Conservation (phyloP, 2,797 vertebrate species). For the Chromis chromis region DNA sequence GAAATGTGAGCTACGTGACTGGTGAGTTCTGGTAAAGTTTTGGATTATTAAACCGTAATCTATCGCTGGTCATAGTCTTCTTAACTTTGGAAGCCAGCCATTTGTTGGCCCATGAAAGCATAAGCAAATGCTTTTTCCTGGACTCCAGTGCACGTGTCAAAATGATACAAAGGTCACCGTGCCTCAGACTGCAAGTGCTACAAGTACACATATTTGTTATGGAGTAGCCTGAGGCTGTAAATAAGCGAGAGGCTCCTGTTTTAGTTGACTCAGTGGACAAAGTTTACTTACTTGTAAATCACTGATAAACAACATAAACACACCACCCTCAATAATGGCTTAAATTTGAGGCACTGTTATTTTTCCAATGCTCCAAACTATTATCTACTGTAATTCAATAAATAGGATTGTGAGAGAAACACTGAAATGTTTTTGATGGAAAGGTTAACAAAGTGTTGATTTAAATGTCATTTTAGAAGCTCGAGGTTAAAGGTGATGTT, state of each 20-base stretch:
- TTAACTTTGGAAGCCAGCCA: conserved; percentile 25
- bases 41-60: conserved; percentile 6
- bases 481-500: background rate
- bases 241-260: background rate
- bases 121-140: conserved; percentile 23
- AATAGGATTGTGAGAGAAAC: background rate
- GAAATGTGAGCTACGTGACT: conserved; percentile 32
- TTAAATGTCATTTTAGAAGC: background rate
- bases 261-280: conserved; percentile 1
- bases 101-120: background rate
- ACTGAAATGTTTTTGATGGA: too few relatives aligned
- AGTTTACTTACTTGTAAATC: background rate
- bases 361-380: background rate
- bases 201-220: conserved; percentile 16
- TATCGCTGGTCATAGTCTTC: conserved; percentile 18
- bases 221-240: background rate
- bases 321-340: background rate
- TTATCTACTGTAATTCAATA: background rate
- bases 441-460: background rate
- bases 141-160: conserved; percentile 14
- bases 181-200: background rate
- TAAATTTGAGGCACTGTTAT: background rate
- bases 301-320: background rate
- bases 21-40: background rate
- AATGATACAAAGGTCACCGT: conserved; percentile 18